Evolutionary conservation across 2,888 invertebrate genomes (phyloP), one percentile per base, ranked within the genome.

Genomic region (Synanthedon vespiformis): DNA sequence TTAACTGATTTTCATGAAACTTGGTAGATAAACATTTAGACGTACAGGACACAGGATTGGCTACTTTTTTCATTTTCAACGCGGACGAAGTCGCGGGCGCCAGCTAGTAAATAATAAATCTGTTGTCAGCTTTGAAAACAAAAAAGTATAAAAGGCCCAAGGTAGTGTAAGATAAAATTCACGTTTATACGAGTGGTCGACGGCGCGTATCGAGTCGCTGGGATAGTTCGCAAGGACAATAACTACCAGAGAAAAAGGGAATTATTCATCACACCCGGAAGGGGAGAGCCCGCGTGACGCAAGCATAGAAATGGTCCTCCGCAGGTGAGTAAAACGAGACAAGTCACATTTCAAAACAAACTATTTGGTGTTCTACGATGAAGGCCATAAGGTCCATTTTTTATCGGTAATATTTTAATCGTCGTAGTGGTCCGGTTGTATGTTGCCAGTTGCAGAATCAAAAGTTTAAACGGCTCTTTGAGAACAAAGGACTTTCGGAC

Each of bases 181-280:
- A 83, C 81, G 80, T 85, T 84, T 84, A 82, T 83, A 77, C 81
- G 78, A 80, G 70, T 72, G 77, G 70, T 68, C 83, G 74, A 69
- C 81, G 80, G 77, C 74, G 82, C 86, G 87, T 82, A 82, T 82
- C 84, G 83, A 80, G 80, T 80, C 80, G 74, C 74, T 74, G 72
- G 72, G 76, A 78, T 80, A 82, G 80, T 83, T 84, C 80, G 76
- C 82, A 81, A 81, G 80, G 84, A 87, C 86, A 82, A 81, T 86
- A 34, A 77, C 77, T 78, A 76, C 77, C 68, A 76, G 70, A 84
- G 83, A 83, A 81, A 83, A 86, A 84, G 80, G 79, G 86, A 86
- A 87, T 87, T 86, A 87, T 87, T 87, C 86, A 87, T 86, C 86
- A 81, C 85, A 86, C 87, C 86, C 87, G 87, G 87, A 87, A 87